phyloP scores from a whole-genome alignment of 2,113 vertebrate species.

The Zosterops lateralis region DNA sequence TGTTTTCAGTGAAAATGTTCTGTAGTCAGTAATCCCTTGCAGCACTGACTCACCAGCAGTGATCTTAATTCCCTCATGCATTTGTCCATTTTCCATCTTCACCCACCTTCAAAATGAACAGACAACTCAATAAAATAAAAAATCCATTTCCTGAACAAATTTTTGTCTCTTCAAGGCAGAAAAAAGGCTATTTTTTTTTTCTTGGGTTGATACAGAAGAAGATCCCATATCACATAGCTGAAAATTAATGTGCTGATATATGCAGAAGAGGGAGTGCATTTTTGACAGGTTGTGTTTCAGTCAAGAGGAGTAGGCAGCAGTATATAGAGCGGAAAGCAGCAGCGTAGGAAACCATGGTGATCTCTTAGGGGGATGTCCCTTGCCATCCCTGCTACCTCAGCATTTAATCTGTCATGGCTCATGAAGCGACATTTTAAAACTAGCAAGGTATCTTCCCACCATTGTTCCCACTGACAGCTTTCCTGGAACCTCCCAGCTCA shows the following conservation, averaged over 20 bases:
- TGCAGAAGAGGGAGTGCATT: background rate
- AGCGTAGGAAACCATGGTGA: background rate
- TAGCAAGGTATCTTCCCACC: background rate
- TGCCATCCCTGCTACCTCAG: background rate
- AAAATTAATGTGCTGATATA: background rate
- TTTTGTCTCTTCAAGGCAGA: background rate
- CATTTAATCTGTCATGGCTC: background rate
- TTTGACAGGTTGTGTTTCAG: conserved; percentile 17
- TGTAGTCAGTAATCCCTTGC: background rate
- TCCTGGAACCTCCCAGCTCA: background rate
- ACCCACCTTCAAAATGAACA: background rate
- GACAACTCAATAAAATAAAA: background rate
- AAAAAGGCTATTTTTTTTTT: background rate
- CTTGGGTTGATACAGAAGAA: background rate
- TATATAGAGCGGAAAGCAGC: background rate
- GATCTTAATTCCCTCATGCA: background rate
- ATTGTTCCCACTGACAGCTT: background rate
- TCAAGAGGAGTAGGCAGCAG: background rate
- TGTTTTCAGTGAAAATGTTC: conserved; percentile 10
- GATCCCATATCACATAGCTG: background rate
- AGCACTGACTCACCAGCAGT: background rate
- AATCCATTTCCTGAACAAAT: background rate
- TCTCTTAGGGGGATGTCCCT: background rate
- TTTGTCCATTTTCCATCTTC: background rate
- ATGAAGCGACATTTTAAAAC: background rate